Evolutionary conservation across 2,113 vertebrate species (phyloP).

Genomic region (Typhlomys cinereus): DNA sequence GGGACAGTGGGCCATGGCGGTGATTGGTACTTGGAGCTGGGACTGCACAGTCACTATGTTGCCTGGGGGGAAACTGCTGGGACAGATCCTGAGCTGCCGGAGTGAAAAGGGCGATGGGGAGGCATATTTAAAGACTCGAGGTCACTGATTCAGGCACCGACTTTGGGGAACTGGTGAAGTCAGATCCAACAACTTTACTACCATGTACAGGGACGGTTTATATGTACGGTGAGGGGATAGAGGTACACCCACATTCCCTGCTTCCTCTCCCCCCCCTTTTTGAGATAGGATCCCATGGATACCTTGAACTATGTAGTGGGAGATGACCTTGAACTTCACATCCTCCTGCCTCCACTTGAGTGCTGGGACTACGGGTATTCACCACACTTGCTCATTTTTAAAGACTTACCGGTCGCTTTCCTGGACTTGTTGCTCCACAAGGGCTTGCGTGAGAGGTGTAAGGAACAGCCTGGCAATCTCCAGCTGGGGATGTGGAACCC

Average conservation of each 20-base stretch:
- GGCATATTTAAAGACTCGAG: not conserved
- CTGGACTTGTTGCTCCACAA: not conserved
- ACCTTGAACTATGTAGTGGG: not conserved
- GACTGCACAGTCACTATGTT: not conserved
- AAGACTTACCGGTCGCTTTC: not conserved
- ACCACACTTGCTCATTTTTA: not conserved
- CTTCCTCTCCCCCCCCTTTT: not conserved
- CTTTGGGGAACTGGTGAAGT: not conserved
- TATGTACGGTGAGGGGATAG: not conserved
- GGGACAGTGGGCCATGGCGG: not conserved
- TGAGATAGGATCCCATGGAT: not conserved
- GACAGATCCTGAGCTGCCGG: not conserved
- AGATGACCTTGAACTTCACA: not conserved
- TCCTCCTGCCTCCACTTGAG: not conserved
- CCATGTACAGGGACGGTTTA: not conserved
- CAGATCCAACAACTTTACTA: not conserved
- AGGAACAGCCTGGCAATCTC: not conserved
- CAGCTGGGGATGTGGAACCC: not conserved
- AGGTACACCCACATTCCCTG: not conserved
- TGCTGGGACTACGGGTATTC: not conserved
- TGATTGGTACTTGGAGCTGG: not conserved
- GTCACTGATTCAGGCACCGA: not conserved
- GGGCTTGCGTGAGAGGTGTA: not conserved
- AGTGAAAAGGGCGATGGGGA: not conserved
- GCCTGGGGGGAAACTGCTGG: not conserved